These are phyloP conservation scores for Chrysaora quinquecirrha DNA, from an alignment of 30 jellyfish, hydroid and myxozoan genomes.

Conservation along the genomic window DNA sequence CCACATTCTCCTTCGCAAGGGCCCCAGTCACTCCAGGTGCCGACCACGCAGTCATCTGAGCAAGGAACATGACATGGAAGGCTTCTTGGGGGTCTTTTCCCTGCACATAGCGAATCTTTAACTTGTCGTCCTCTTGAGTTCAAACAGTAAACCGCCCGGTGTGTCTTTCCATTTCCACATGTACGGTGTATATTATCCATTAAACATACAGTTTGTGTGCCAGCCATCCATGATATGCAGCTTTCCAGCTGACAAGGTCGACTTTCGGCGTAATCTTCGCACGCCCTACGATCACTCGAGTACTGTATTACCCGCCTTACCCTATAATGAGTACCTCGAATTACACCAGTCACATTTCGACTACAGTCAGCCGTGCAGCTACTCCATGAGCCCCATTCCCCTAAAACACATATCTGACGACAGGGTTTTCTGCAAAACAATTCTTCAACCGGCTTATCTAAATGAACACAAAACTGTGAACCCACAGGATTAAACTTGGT, in stretches of 20 bases:
- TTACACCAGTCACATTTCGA: conserved; percentile 23
- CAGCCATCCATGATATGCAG: conserved; percentile 66
- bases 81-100: conserved; percentile 45
- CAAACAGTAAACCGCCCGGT: conserved; percentile 75
- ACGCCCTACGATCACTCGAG: conserved; percentile 62
- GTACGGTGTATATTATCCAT: conserved; percentile 60
- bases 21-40: conserved; percentile 78
- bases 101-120: conserved; percentile 37
- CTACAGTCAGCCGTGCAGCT: conserved; percentile 66
- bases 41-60: conserved; percentile 77
- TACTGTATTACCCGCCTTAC: conserved; percentile 57
- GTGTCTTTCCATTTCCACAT: conserved; percentile 70
- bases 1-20: conserved; percentile 64
- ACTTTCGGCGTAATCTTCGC: conserved; percentile 71
- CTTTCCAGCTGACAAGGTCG: conserved; percentile 64
- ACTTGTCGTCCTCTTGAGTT: conserved; percentile 69
- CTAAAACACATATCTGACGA: conserved; percentile 40
- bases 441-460: conserved; percentile 45
- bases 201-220: conserved; percentile 57
- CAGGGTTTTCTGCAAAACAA: conserved; percentile 51
- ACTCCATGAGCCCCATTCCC: conserved; percentile 81
- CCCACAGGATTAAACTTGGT: conserved; percentile 45
- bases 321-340: conserved; percentile 66
- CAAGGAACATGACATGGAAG: conserved; percentile 72
- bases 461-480: conserved; percentile 43